These are phyloP conservation scores for Rhinogobio ventralis DNA, from an alignment of 2,797 vertebrate species.

Conservation along the genomic window DNA sequence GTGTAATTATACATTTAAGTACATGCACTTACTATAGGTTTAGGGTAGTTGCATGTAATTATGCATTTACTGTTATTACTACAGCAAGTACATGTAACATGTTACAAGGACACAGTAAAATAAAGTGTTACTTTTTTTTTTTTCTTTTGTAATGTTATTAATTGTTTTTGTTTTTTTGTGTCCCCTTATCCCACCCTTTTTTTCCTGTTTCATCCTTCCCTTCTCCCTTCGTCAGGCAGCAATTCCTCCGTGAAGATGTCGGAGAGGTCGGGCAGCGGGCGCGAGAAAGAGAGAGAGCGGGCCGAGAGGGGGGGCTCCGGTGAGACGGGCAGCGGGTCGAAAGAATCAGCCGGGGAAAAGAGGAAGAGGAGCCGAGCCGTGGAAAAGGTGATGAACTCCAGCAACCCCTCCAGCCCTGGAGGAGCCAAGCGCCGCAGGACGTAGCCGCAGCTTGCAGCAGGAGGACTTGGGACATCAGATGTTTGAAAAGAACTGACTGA, in stretches of 20 bases:
- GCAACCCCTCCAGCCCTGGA: conserved; percentile 87
- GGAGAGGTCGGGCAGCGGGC: conserved; percentile 77
- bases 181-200: conserved; percentile 9
- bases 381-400: conserved; percentile 84
- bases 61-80: not conserved
- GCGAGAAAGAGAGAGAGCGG: conserved; percentile 84
- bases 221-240: conserved; percentile 63
- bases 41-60: not conserved
- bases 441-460: conserved; percentile 58
- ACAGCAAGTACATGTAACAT: not conserved
- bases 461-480: conserved; percentile 24
- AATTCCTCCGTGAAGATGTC: conserved; percentile 78
- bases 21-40: not conserved
- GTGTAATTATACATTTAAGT: not conserved
- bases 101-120: not conserved
- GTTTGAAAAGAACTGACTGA: conserved; percentile 36
- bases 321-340: conserved; percentile 79
- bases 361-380: conserved; percentile 86
- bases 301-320: conserved; percentile 81
- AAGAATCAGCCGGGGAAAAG: conserved; percentile 84
- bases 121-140: not conserved
- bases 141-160: not conserved
- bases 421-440: conserved; percentile 85
- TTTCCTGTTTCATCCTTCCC: not conserved
- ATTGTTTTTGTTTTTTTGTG: conserved; percentile 25